phyloP scores from a whole-genome alignment of 2,113 vertebrate species.

The Heloderma charlesbogerti region DNA sequence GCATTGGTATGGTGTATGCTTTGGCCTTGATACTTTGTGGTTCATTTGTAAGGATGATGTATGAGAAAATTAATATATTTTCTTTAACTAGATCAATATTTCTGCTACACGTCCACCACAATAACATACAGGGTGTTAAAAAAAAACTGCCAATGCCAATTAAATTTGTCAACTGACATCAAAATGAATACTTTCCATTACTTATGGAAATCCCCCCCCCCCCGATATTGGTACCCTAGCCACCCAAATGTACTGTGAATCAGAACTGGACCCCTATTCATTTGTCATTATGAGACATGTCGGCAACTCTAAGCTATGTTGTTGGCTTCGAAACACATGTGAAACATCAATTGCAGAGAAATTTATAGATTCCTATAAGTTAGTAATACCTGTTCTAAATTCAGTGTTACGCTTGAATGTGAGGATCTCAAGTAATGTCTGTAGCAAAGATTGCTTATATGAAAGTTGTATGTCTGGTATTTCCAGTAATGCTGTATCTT shows the following conservation, averaged over 20 bases:
- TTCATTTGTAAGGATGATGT: constrained; percentile 23
- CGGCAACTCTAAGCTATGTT: not conserved
- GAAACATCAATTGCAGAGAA: constrained; percentile 23
- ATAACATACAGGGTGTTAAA: not conserved
- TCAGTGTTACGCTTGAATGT: constrained; percentile 3
- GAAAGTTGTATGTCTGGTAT: constrained; percentile 57
- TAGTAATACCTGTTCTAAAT: not conserved
- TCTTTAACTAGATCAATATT: not conserved
- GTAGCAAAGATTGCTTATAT: constrained; percentile 52
- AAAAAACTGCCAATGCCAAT: not conserved
- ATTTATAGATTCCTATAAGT: not conserved
- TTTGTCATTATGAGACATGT: fast-evolving
- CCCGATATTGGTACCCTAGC: not conserved
- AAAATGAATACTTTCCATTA: not conserved
- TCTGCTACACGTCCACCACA: not conserved
- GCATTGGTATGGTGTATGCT: not conserved
- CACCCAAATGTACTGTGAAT: not conserved
- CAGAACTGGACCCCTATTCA: not conserved
- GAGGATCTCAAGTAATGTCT: constrained; percentile 26
- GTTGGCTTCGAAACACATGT: not conserved
- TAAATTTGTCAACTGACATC: not conserved
- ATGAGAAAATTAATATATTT: not conserved
- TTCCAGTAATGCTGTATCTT: constrained; percentile 68
- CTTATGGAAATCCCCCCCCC: not conserved
- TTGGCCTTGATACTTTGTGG: constrained; percentile 24